Evolutionary conservation across 2,113 vertebrate species (phyloP).

Genomic region (Emydura subglobosa): DNA sequence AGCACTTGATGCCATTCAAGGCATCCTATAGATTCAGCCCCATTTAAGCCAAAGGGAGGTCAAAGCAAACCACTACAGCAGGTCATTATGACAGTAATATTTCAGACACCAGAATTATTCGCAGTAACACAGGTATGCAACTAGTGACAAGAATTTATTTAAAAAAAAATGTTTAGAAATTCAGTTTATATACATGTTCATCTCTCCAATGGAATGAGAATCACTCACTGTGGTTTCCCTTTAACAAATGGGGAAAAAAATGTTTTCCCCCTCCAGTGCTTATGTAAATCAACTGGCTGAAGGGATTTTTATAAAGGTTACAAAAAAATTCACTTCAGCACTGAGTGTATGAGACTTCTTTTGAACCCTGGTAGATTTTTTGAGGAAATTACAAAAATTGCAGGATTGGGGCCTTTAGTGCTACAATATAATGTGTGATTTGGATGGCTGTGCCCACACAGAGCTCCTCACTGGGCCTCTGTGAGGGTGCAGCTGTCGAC

Average conservation of each 20-base stretch:
- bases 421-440: neutral
- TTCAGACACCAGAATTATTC: neutral
- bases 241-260: neutral
- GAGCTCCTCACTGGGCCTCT: neutral
- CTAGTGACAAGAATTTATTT: neutral
- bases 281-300: neutral
- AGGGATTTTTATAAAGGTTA: neutral
- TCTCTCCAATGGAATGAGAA: neutral
- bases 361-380: neutral
- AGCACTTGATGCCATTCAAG: neutral
- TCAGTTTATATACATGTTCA: neutral
- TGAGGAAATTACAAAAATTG: fast-evolving
- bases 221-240: neutral
- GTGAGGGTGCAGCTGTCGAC: fast-evolving
- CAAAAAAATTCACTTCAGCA: neutral
- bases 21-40: neutral
- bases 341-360: neutral
- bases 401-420: fast-evolving
- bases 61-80: neutral
- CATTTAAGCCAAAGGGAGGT: neutral
- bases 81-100: neutral
- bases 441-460: neutral
- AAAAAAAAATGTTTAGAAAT: neutral
- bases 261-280: neutral
- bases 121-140: neutral